Evolutionary conservation across 2,113 vertebrate genomes (phyloP), one percentile per base, ranked within the genome.

Genomic region (Paradisaea rubra): DNA sequence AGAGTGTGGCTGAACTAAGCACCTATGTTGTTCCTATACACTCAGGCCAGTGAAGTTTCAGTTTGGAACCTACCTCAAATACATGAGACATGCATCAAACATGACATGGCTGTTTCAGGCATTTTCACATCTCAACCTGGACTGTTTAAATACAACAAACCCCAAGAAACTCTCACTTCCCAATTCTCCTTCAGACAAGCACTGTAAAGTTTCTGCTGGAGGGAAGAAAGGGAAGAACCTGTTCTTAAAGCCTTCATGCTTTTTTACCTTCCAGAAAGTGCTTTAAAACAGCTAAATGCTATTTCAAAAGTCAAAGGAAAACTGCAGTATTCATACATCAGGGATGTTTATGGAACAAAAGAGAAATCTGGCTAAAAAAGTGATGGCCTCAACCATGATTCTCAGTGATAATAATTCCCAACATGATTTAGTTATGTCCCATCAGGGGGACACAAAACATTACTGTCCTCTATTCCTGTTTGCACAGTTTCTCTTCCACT

Each of bases 11-110:
- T 81, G 30, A 76, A 81, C 49, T 56, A 65, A 90, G 54, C 35
- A 57, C 6, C 0, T 12, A 13, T 1, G 3, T 8, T 72, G 39
- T 5, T 28, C 10, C 31, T 44, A 28, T 3, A 37, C 2, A 15
- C 4, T 27, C n/a, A 33, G 25, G 25, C 5, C 35, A 64, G 27
- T 21, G 37, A 63, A 50, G 35, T 1, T 80, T 42, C 79, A 88
- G 59, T 66, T 47, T 70, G 23, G 47, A 70, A 73, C 7, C 30
- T 5, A 27, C 42, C 39, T 49, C 82, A 65, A 22, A 68, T 6
- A 9, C 4, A 49, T 2, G 15, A 82, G 49, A 31, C 9, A 41
- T 0, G 9, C 22, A 60, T 9, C 39, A 37, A 42, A 10, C 21
- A 7, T 1, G 15, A 81, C 35, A 39, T 0, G 6, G 60, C 52